Conservation (phyloP, 2,888 invertebrate species). For the Synergus japonicus region DNA sequence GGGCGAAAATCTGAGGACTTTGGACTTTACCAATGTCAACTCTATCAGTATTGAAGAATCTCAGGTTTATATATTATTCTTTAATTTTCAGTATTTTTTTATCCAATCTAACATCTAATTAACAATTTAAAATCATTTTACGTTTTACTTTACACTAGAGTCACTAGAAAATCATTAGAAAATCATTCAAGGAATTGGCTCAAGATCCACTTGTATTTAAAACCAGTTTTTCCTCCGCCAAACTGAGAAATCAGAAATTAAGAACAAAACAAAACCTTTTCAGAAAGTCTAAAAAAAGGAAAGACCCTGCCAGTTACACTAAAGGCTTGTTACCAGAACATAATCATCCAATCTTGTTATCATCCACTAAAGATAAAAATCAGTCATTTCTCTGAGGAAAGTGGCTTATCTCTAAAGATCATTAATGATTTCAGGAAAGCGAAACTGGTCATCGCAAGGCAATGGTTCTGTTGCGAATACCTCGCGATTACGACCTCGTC, state of each 20-base stretch:
- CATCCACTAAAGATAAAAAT: not conserved
- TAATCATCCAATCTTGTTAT: not conserved
- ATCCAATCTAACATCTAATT: not conserved
- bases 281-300: not conserved
- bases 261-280: not conserved
- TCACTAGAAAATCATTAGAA: not conserved
- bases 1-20: conserved; percentile 92
- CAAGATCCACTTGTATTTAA: not conserved
- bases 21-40: conserved; percentile 87
- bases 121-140: not conserved
- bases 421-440: conserved; percentile 78
- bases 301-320: not conserved
- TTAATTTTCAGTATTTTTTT: not conserved
- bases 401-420: conserved; percentile 37
- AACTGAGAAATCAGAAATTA: not conserved
- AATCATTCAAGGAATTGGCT: conserved; percentile 3
- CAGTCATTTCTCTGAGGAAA: not conserved
- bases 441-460: conserved; percentile 86
- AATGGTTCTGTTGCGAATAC: conserved; percentile 88
- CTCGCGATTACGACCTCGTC: conserved; percentile 94
- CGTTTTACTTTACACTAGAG: not conserved
- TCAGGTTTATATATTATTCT: conserved; percentile 79
- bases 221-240: conserved; percentile 4
- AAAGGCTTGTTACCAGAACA: too few species aligned
- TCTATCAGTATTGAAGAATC: conserved; percentile 92